A percentile compares a stretch with the other conserved stretches of the same genome.
Conservation (phyloP, 2,797 vertebrate genomes). For the Argyrosomus regius region DNA sequence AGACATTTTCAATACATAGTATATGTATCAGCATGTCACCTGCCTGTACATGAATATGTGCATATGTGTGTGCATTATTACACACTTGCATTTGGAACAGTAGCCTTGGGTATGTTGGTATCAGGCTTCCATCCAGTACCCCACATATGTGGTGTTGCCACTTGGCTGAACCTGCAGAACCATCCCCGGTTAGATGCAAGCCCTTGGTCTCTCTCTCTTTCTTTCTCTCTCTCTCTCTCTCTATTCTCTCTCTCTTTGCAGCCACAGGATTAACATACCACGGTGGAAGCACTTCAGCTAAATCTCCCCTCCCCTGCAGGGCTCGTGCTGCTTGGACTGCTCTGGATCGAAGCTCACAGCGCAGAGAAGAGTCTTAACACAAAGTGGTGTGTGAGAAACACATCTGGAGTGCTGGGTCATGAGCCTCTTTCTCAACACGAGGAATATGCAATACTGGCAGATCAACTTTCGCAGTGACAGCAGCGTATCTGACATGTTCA, state of each 20-base stretch:
- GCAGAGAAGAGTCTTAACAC: constrained; percentile 60
- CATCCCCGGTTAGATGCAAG: constrained; percentile 55
- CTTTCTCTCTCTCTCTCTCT: constrained; percentile 6
- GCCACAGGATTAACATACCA: constrained; percentile 74
- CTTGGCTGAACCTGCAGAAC: constrained; percentile 68
- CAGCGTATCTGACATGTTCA: constrained; percentile 35
- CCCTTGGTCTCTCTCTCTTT: constrained; percentile 33
- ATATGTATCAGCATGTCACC: neutral
- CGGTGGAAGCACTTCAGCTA: constrained; percentile 76
- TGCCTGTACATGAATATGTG: neutral
- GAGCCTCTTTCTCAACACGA: constrained; percentile 33
- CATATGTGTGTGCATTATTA: constrained; percentile 7
- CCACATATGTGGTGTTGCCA: constrained; percentile 64
- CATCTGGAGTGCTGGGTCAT: constrained; percentile 65
- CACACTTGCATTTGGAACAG: constrained; percentile 13
- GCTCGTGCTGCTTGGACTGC: constrained; percentile 62
- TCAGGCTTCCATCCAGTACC: constrained; percentile 56
- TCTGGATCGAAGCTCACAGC: constrained; percentile 69
- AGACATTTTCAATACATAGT: neutral
- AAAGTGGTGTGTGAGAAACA: constrained; percentile 66
- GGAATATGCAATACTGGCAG: constrained; percentile 44
- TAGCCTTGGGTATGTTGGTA: constrained; percentile 29
- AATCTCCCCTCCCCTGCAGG: constrained; percentile 71
- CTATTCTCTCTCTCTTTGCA: constrained; percentile 56
- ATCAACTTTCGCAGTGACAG: constrained; percentile 47